Conservation (phyloP, 37 sponge, comb jelly and placozoan species). For the Cliona cf. orientalis region DNA sequence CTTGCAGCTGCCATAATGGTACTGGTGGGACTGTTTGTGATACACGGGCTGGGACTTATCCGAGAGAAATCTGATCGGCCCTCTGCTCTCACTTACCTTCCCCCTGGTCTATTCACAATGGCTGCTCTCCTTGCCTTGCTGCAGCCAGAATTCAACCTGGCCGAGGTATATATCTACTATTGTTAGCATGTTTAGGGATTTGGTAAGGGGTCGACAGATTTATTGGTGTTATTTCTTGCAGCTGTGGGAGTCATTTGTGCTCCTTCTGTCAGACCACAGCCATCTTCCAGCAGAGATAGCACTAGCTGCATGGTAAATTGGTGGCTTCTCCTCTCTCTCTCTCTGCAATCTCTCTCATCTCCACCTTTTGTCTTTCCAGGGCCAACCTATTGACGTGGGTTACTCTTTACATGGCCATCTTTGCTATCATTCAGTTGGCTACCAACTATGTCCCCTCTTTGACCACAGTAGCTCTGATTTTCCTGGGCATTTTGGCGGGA, state of each 20-base stretch:
- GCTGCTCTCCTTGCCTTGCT: conserved; percentile 50
- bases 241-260: conserved; percentile 8
- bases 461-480: not conserved
- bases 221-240: conserved; percentile 25
- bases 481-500: conserved; percentile 32
- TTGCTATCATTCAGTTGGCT: not conserved
- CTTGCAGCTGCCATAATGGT: conserved; percentile 28
- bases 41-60: conserved; percentile 4
- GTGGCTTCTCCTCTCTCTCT: too few species aligned
- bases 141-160: conserved; percentile 66
- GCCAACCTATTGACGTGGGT: conserved; percentile 31
- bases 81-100: conserved; percentile 20
- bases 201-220: not conserved
- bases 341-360: too few species aligned
- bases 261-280: not conserved
- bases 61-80: not conserved
- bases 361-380: conserved; percentile 24
- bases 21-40: conserved; percentile 22
- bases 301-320: conserved; percentile 35
- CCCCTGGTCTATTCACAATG: conserved; percentile 41
- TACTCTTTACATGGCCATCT: not conserved
- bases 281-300: conserved; percentile 8
- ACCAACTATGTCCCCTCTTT: not conserved
- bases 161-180: conserved; percentile 48
- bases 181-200: too few species aligned